A percentile compares a stretch with the other conserved stretches of the same genome.
Conservation (phyloP, 2,888 invertebrate genomes). For the Eilema griseolum region DNA sequence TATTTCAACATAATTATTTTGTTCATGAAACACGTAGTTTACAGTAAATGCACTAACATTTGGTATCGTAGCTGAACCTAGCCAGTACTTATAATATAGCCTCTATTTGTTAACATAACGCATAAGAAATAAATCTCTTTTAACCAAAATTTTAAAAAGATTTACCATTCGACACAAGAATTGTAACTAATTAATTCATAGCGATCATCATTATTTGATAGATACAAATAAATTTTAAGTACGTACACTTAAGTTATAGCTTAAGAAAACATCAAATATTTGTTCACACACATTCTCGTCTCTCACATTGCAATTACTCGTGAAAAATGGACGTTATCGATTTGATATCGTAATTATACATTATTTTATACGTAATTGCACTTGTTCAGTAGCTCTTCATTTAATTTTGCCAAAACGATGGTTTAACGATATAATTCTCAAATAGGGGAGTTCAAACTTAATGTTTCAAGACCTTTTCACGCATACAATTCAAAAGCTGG, state of each 20-base stretch:
- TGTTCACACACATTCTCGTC: slow-evolving; percentile 54
- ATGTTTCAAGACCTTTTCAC: background rate
- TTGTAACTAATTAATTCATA: background rate
- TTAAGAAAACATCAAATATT: slow-evolving; percentile 38
- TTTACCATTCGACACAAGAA: background rate
- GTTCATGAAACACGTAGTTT: slow-evolving; percentile 40
- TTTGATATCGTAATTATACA: slow-evolving; percentile 69
- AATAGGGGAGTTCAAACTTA: slow-evolving; percentile 22
- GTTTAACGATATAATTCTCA: slow-evolving; percentile 53
- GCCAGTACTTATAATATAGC: slow-evolving; percentile 24
- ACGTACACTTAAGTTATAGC: slow-evolving; percentile 36
- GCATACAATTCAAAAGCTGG: background rate
- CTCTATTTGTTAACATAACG: slow-evolving; percentile 19
- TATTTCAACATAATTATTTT: slow-evolving; percentile 50
- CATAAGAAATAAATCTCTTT: slow-evolving; percentile 17
- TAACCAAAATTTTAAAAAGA: background rate
- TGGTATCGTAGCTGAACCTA: slow-evolving; percentile 60
- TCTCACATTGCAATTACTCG: slow-evolving; percentile 67
- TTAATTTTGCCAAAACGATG: slow-evolving; percentile 62
- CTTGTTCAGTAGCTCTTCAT: slow-evolving; percentile 71
- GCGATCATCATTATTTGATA: slow-evolving; percentile 2
- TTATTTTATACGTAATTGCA: slow-evolving; percentile 80
- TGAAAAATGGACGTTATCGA: slow-evolving; percentile 78
- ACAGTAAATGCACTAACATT: slow-evolving; percentile 73
- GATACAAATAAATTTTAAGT: slow-evolving; percentile 33